Evolutionary conservation across 2,888 invertebrate species (phyloP).

Genomic region (Amorpha juglandis): DNA sequence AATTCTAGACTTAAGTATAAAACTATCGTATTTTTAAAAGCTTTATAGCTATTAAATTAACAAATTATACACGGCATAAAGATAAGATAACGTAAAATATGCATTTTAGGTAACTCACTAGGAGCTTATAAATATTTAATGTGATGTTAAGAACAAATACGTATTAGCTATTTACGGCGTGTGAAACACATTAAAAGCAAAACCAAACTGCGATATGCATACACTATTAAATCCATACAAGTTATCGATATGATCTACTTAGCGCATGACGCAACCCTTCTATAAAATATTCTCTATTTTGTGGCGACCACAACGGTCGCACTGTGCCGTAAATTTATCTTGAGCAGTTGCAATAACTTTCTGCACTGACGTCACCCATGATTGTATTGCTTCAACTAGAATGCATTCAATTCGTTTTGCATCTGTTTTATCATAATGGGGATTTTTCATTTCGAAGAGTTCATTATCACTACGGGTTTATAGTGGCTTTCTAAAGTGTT

Average conservation of each 20-base stretch:
- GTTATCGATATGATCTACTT: constrained; percentile 20
- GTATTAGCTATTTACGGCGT: not conserved
- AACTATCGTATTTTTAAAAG: no score
- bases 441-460: constrained; percentile 24
- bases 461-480: constrained; percentile 8
- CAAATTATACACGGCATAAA: no score
- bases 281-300: constrained; percentile 15
- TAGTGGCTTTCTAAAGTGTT: constrained; percentile 17
- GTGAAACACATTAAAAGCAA: constrained; percentile 11
- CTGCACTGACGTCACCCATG: constrained; percentile 40
- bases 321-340: constrained; percentile 49
- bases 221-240: constrained; percentile 5
- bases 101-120: no score
- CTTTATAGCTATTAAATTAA: no score
- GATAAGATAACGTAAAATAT: no score
- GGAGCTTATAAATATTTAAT: no score
- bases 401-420: constrained; percentile 27
- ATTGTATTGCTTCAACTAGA: constrained; percentile 29
- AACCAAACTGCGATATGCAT: not conserved
- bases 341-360: constrained; percentile 44
- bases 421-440: constrained; percentile 17
- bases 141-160: not conserved
- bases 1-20: no score
- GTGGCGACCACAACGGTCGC: constrained; percentile 33
- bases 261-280: constrained; percentile 22